Evolutionary conservation across 2,888 invertebrate species (phyloP).

Genomic region (Papilio protenor): DNA sequence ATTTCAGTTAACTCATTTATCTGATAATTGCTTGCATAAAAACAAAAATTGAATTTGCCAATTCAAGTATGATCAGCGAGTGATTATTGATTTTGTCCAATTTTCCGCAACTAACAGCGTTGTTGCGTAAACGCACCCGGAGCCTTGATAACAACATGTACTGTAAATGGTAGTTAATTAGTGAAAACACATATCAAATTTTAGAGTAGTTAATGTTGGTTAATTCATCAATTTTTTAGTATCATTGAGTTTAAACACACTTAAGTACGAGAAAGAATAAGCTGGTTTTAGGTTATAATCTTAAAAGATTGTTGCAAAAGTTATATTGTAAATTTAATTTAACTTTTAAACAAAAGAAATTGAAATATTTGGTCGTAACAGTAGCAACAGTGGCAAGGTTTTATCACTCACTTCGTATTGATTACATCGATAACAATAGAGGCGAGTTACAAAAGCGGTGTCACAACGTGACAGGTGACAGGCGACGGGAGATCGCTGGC

Average conservation of each 20-base stretch:
- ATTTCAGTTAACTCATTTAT: not conserved
- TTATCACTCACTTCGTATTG: conserved; percentile 6
- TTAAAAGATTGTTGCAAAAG: not conserved
- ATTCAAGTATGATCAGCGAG: not conserved
- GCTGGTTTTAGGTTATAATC: not conserved
- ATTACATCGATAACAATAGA: conserved; percentile 22
- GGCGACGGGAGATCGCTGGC: not conserved
- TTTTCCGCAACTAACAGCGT: not conserved
- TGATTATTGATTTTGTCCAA: not conserved
- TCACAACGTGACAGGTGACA: conserved; percentile 35
- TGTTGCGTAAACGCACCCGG: conserved; percentile 14
- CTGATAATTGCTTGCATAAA: too few species aligned
- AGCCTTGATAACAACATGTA: conserved; percentile 5
- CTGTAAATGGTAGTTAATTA: conserved; percentile 12
- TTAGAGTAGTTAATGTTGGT: not conserved
- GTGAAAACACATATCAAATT: not conserved
- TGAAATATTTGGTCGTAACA: not conserved
- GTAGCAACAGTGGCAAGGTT: conserved; percentile 1
- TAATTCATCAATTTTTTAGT: not conserved
- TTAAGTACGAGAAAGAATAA: not conserved
- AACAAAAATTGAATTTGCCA: not conserved
- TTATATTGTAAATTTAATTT: not conserved
- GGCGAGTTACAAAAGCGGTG: conserved; percentile 18
- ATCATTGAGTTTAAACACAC: too few species aligned
- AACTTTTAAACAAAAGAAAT: not conserved